Evolutionary conservation across 2,113 vertebrate species (phyloP).

Genomic region (Grallaria varia): DNA sequence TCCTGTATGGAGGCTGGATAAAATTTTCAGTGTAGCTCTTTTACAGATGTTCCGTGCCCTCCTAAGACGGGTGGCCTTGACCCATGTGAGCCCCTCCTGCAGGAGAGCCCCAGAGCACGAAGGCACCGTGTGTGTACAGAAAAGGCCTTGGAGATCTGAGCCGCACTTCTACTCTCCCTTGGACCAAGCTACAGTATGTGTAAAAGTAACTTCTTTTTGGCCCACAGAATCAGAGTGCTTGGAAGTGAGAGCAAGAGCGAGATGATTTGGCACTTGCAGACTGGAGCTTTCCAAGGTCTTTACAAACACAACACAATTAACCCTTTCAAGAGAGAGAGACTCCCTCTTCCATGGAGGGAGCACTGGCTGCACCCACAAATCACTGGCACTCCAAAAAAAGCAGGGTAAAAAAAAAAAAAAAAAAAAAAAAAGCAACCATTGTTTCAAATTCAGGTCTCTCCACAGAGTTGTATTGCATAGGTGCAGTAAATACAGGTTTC

Average conservation of each 20-base stretch:
- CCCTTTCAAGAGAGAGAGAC: not conserved
- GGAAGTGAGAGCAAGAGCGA: not conserved
- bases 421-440: not conserved
- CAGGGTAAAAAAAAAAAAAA: not conserved
- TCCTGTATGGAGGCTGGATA: not conserved
- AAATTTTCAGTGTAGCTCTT: not conserved
- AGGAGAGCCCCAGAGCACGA: not conserved
- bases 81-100: not conserved
- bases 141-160: not conserved
- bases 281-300: not conserved
- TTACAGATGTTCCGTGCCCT: not conserved
- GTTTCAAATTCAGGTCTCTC: not conserved
- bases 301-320: not conserved
- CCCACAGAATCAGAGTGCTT: not conserved
- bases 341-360: rapidly evolving
- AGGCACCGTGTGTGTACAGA: not conserved
- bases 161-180: not conserved
- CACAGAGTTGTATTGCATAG: not conserved
- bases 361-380: not conserved
- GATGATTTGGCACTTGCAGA: not conserved
- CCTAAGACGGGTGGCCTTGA: not conserved
- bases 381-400: not conserved
- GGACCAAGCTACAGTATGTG: not conserved
- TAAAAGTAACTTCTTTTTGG: not conserved
- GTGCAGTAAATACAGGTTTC: not conserved